Conservation (phyloP, 2,797 vertebrate genomes). For the Chanos chanos region DNA sequence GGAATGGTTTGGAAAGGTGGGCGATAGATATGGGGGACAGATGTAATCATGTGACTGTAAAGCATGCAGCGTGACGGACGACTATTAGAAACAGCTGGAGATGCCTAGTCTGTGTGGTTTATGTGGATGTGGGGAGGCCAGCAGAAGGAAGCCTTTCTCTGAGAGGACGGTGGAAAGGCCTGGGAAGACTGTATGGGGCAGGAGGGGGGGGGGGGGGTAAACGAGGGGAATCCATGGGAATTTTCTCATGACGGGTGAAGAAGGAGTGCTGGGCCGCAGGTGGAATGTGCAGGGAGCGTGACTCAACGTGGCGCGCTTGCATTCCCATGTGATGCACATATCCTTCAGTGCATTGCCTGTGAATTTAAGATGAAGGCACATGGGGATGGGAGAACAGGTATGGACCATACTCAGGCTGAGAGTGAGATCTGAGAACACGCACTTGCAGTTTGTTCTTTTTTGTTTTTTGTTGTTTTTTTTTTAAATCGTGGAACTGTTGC, state of each 20-base stretch:
- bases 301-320: slow-evolving; percentile 1
- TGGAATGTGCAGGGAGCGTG: not conserved
- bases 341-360: not conserved
- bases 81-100: slow-evolving; percentile 46
- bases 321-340: not conserved
- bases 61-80: slow-evolving; percentile 23
- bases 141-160: too few species aligned
- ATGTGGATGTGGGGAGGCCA: slow-evolving; percentile 17
- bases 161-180: too few species aligned
- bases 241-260: slow-evolving; percentile 25
- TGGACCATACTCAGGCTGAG: too few species aligned
- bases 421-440: too few species aligned
- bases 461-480: too few species aligned
- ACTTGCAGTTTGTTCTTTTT: too few species aligned
- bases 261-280: not conserved
- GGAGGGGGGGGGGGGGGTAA: too few species aligned
- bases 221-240: not conserved
- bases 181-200: too few species aligned
- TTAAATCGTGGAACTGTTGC: too few species aligned
- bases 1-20: too few species aligned
- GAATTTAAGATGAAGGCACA: not conserved
- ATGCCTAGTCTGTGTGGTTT: slow-evolving; percentile 15
- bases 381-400: not conserved
- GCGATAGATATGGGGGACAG: slow-evolving; percentile 17
- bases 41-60: slow-evolving; percentile 28